Percentiles rank a stretch among this genome's conserved stretches.
Conservation (phyloP, 64 coral and sea anemone species). For the Stichodactyla helianthus region DNA sequence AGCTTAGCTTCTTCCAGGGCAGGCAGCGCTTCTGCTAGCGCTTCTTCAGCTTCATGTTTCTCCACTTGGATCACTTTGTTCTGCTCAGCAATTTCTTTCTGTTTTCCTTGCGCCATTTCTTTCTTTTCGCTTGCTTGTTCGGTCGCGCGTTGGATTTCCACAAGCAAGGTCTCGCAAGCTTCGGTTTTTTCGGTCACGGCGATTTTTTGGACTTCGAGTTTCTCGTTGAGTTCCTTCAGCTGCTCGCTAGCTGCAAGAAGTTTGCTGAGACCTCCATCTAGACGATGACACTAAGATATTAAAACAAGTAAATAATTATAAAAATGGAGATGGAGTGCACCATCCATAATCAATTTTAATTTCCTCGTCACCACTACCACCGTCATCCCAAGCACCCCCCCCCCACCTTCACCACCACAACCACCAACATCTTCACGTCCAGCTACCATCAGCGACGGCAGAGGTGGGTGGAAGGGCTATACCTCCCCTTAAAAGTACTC, state of each 20-base stretch:
- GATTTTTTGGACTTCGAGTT: conserved; percentile 91
- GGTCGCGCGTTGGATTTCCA: conserved; percentile 81
- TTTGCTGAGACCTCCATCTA: conserved; percentile 97
- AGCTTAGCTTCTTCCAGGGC: conserved; percentile 95
- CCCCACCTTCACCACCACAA: too few species aligned
- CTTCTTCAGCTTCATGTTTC: conserved; percentile 89
- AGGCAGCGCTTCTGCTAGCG: conserved; percentile 74
- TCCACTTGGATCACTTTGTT: conserved; percentile 88
- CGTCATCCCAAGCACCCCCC: too few species aligned
- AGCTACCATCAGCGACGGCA: too few species aligned
- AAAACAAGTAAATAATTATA: not conserved
- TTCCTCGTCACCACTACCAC: too few species aligned
- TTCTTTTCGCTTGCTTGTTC: conserved; percentile 92
- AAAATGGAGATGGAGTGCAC: too few species aligned
- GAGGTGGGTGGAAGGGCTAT: too few species aligned
- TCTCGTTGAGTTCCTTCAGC: conserved; percentile 95
- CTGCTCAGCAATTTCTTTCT: conserved; percentile 88
- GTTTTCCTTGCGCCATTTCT: conserved; percentile 84
- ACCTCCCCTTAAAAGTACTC: too few species aligned
- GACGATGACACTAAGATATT: conserved; percentile 81
- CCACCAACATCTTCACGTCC: too few species aligned
- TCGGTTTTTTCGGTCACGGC: conserved; percentile 98
- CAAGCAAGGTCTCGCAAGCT: conserved; percentile 86
- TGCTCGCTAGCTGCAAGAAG: conserved; percentile 93
- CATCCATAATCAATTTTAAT: too few species aligned